Evolutionary conservation across 2,797 vertebrate genomes (phyloP).

Genomic region (Chanos chanos): DNA sequence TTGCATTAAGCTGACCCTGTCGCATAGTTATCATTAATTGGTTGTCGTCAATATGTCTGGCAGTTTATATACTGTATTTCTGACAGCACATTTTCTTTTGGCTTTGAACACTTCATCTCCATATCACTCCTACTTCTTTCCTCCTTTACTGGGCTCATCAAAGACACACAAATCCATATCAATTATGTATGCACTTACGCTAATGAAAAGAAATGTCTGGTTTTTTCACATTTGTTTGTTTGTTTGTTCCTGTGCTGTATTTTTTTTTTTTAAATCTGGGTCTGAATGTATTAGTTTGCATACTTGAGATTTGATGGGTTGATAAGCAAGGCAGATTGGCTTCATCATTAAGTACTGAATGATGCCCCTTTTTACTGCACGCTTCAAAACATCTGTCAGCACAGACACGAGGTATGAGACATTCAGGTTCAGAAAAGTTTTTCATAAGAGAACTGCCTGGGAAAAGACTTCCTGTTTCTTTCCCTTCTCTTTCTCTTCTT

Average conservation of each 20-base stretch:
- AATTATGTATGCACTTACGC: no score
- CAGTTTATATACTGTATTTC: no score
- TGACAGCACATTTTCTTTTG: no score
- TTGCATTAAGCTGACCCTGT: no score
- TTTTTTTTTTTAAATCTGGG: neutral
- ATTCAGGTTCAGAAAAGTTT: no score
- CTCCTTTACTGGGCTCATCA: no score
- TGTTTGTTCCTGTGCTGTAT: neutral
- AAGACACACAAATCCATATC: no score
- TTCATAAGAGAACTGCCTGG: slow-evolving; percentile 24
- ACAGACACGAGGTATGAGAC: no score
- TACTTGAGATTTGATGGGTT: slow-evolving; percentile 3
- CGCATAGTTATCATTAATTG: no score
- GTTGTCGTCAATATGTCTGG: no score
- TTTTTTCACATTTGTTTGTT: neutral
- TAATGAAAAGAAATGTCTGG: neutral
- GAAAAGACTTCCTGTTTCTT: slow-evolving; percentile 6
- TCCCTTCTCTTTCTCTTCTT: neutral
- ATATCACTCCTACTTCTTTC: no score
- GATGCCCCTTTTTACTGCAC: slow-evolving; percentile 26
- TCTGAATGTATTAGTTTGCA: neutral
- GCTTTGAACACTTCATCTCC: no score
- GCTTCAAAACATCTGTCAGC: slow-evolving; percentile 34
- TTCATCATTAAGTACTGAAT: slow-evolving; percentile 15
- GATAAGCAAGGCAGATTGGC: slow-evolving; percentile 11